phyloP scores from a whole-genome alignment of 2,888 invertebrate genomes.

The Drosophila vallismaia region DNA sequence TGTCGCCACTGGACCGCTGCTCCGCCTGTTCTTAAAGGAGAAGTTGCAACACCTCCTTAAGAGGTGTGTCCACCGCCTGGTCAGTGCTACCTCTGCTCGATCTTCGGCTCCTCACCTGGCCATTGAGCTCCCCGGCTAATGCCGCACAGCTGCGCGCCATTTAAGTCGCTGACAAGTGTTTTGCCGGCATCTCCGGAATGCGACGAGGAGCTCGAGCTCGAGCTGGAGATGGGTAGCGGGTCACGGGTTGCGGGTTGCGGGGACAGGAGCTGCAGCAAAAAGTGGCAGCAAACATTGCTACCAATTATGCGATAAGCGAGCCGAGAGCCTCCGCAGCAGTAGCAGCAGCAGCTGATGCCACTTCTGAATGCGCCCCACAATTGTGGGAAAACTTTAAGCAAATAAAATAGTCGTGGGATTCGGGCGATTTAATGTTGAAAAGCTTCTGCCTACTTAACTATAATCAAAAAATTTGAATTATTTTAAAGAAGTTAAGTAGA shows the following conservation, averaged over 20 bases:
- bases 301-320: conserved; percentile 75
- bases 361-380: conserved; percentile 33
- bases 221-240: conserved; percentile 3
- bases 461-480: neutral
- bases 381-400: conserved; percentile 57
- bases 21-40: conserved; percentile 3
- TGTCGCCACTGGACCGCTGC: conserved; percentile 61
- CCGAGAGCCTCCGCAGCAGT: conserved; percentile 13
- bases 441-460: neutral
- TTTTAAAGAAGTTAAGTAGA: neutral
- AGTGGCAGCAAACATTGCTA: conserved; percentile 75
- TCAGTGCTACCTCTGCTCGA: conserved; percentile 3
- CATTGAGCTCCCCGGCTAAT: conserved; percentile 47
- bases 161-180: conserved; percentile 77
- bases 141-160: conserved; percentile 77
- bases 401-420: conserved; percentile 27
- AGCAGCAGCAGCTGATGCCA: conserved; percentile 22
- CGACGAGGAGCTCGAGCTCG: conserved; percentile 31
- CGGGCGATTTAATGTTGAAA: neutral
- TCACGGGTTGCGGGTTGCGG: neutral
- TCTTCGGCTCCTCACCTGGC: conserved; percentile 1
- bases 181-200: conserved; percentile 75
- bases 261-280: conserved; percentile 60
- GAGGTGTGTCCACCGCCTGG: conserved; percentile 67
- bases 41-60: conserved; percentile 59